phyloP scores from a whole-genome alignment of 2,888 invertebrate genomes.

The Euzophera pinguis region DNA sequence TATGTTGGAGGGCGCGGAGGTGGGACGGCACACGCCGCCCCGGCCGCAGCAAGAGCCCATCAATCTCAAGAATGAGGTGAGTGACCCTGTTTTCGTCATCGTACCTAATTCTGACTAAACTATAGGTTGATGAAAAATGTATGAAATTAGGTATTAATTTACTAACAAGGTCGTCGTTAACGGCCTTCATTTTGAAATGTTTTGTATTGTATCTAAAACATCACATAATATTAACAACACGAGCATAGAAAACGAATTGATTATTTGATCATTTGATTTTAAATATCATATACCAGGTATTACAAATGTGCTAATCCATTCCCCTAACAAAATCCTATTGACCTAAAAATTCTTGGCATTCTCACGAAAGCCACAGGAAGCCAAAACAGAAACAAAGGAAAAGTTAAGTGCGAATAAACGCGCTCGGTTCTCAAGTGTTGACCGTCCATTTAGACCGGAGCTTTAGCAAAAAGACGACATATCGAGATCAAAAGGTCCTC shows the following conservation, averaged over 20 bases:
- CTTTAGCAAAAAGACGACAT: constrained; percentile 50
- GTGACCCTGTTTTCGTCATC: constrained; percentile 24
- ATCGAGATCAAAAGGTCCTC: constrained; percentile 54
- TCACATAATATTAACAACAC: no score
- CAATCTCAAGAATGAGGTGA: constrained; percentile 77
- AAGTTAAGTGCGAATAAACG: constrained; percentile 67
- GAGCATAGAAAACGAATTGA: no score
- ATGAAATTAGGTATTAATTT: no score
- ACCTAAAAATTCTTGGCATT: constrained; percentile 10
- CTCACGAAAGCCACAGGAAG: constrained; percentile 11
- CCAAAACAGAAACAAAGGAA: constrained; percentile 45
- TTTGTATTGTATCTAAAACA: no score
- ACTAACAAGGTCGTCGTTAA: no score
- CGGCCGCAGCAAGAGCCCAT: constrained; percentile 78
- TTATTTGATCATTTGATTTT: no score
- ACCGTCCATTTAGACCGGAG: constrained; percentile 38
- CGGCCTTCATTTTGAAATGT: no score
- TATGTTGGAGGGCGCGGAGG: constrained; percentile 88
- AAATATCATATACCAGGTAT: not conserved
- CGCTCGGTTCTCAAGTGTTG: constrained; percentile 63
- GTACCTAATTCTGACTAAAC: no score
- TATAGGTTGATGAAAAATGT: no score
- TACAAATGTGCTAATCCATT: not conserved
- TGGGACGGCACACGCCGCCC: constrained; percentile 80
- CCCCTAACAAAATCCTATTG: not conserved